Percentiles rank a stretch among this genome's conserved stretches.
phyloP scores from a whole-genome alignment of 2,888 invertebrate species.

The Acanthococcus lagerstroemiae region DNA sequence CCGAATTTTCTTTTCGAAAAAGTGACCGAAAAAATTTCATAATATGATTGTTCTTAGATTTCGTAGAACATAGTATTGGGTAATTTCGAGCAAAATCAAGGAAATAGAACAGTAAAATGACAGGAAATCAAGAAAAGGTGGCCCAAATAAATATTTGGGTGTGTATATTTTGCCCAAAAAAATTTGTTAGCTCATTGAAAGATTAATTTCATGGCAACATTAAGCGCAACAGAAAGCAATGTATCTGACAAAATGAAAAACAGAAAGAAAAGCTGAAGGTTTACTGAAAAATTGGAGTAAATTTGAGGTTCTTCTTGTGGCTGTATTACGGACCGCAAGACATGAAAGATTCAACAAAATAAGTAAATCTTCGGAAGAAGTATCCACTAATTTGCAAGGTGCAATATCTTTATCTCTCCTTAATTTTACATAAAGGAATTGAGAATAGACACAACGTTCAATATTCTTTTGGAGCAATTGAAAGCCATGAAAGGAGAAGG shows the following conservation, averaged over 20 bases:
- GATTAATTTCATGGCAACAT: constrained; percentile 2
- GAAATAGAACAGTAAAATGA: too few relatives aligned
- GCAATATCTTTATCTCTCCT: background rate
- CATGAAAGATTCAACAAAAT: background rate
- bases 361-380: background rate
- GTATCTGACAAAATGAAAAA: background rate
- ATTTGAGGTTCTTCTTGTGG: constrained; percentile 2
- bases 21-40: background rate
- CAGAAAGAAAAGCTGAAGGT: background rate
- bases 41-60: background rate
- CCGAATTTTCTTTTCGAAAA: too few relatives aligned
- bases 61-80: too few relatives aligned
- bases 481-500: background rate
- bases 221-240: background rate
- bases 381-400: background rate
- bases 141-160: background rate
- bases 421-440: background rate
- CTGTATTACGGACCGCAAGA: background rate
- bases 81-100: too few relatives aligned
- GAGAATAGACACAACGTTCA: background rate
- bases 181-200: background rate
- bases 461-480: background rate
- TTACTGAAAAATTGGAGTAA: background rate
- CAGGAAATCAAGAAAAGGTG: too few relatives aligned
- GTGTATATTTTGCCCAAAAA: background rate